These are phyloP conservation scores for Papilio glaucus DNA, from an alignment of 1,140 invertebrate genomes.

Conservation along the genomic window DNA sequence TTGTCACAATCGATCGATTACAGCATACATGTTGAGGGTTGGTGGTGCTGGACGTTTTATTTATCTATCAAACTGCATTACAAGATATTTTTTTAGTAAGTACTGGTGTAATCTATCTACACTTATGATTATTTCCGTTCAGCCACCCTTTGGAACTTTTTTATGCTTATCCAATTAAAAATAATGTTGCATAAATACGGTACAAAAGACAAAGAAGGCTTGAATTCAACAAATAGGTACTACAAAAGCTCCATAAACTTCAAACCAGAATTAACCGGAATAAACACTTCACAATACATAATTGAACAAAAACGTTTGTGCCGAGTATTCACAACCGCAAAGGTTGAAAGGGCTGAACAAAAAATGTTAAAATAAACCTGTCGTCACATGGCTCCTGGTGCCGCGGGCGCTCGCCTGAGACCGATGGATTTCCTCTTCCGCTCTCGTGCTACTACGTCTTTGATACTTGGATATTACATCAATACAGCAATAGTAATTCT, in stretches of 20 bases:
- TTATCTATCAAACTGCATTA: no score
- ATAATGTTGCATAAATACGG: no score
- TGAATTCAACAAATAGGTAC: no score
- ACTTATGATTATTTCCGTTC: no score
- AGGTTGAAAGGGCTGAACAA: conserved; percentile 63
- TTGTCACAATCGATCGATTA: not conserved
- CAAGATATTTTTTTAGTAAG: no score
- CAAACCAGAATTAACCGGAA: not conserved
- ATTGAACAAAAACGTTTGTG: conserved; percentile 38
- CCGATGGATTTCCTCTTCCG: conserved; percentile 60
- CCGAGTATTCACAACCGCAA: conserved; percentile 48
- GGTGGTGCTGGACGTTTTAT: no score
- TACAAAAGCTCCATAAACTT: not conserved
- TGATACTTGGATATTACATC: not conserved
- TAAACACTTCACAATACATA: conserved; percentile 14
- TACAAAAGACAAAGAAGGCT: no score
- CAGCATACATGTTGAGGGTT: no score
- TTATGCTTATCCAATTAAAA: no score
- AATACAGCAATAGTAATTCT: no score
- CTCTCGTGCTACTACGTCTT: conserved; percentile 41
- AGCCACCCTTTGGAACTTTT: no score
- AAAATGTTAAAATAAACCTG: conserved; percentile 62
- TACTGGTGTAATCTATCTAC: no score
- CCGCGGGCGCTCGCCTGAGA: conserved; percentile 51
- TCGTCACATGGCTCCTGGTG: conserved; percentile 62